A percentile compares a stretch with the other conserved stretches of the same genome.
These are phyloP conservation scores for Rallus crepitans DNA, from an alignment of 2,797 vertebrate genomes.

Conservation along the genomic window DNA sequence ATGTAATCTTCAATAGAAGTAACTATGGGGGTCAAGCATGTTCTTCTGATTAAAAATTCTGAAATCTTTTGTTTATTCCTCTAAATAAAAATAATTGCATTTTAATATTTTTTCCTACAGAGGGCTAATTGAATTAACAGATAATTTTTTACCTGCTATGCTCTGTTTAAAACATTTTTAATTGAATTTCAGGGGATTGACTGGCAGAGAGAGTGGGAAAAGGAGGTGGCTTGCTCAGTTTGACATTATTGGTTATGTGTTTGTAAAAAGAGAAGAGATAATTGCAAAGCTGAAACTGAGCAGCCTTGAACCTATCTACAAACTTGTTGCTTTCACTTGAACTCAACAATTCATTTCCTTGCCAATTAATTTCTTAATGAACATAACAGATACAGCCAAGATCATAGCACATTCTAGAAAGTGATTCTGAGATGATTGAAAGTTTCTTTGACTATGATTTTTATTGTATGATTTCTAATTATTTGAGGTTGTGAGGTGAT, in stretches of 20 bases:
- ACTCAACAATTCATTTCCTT: background rate
- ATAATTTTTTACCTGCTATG: background rate
- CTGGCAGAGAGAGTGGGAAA: background rate
- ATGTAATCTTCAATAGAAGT: background rate
- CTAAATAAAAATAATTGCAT: fast-evolving
- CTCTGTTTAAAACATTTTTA: background rate
- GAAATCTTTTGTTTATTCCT: background rate
- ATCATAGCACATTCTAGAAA: background rate
- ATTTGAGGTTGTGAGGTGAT: background rate
- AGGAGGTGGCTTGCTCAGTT: background rate
- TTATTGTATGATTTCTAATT: background rate
- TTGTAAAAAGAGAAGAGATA: background rate
- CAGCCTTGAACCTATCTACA: background rate
- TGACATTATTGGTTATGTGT: background rate
- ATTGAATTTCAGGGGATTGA: background rate
- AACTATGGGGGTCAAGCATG: background rate
- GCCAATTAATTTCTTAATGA: background rate
- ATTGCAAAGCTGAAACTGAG: background rate
- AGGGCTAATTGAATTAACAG: background rate
- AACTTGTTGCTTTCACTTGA: background rate
- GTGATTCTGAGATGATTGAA: background rate
- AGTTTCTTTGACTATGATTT: background rate
- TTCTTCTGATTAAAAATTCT: background rate
- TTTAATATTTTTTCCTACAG: background rate
- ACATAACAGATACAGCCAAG: background rate